Evolutionary conservation across 2,797 vertebrate genomes (phyloP), one percentile per base, ranked within the genome.

Genomic region (Hoplostethus atlanticus): DNA sequence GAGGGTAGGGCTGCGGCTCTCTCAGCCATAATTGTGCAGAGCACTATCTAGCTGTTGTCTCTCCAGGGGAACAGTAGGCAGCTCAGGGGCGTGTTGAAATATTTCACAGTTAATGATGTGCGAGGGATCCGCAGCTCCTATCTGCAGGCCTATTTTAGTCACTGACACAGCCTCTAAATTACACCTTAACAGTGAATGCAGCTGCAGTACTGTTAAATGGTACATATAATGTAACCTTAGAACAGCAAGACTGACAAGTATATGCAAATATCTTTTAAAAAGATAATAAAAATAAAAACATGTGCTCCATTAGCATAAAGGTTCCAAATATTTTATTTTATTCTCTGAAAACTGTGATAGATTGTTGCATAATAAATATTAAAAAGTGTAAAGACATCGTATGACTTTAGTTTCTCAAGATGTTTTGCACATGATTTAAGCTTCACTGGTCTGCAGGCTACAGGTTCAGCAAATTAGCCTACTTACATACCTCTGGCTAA

Each of bases 71-170:
- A 84, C 87, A 80, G 86, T 59, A 81, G 84, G 86, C 84, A 89
- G 82, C 91, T 92, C 79, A 89, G 84, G 91, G 89, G 87, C 34
- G 82, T 87, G 87, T 87, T 90, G 91, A 93, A 93, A 90, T 93
- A 93, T 94, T 93, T 94, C 93, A 93, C 91, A 91, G 90, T 91
- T 93, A 92, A 93, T 92, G 90, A 93, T 90, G 91, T 89, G 87
- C 81, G 80, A 91, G 90, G 87, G 87, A 78, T 91, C 81, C 84
- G 85, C 78, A 61, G 84, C 80, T 89, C 87, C 90, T 91, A 91
- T 91, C 87, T 89, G 83, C 81, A 71, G 77, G 81, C 80, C 89
- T 91, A 88, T 91, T 92, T 90, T 87, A 86, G 87, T 85, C 86
- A 67, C 80, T 81, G 79, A 87, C 80, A 90, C 70, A 67, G 72